phyloP scores from a whole-genome alignment of 2,797 vertebrate genomes.

The Mus minutoides region DNA sequence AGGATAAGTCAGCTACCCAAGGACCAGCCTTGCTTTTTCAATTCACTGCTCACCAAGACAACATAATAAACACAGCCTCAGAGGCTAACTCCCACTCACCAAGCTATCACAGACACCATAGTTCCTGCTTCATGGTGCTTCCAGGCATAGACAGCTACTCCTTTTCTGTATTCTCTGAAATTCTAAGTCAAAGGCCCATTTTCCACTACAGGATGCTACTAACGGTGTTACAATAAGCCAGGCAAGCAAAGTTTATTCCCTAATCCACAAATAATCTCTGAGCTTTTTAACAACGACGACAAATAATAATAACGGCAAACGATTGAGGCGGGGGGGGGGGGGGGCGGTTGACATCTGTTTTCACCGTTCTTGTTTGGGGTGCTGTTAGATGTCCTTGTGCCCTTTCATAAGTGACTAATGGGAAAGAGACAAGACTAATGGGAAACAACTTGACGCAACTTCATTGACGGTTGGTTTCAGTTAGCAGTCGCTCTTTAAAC shows the following conservation, averaged over 20 bases:
- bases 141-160: slow-evolving; percentile 80
- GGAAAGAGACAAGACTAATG: slow-evolving; percentile 94
- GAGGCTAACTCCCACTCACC: slow-evolving; percentile 77
- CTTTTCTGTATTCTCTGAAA: slow-evolving; percentile 79
- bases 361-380: slow-evolving; percentile 92
- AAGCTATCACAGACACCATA: slow-evolving; percentile 82
- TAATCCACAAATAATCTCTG: slow-evolving; percentile 83
- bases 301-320: slow-evolving; percentile 67
- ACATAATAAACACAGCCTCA: slow-evolving; percentile 86
- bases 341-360: slow-evolving; percentile 93
- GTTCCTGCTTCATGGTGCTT: slow-evolving; percentile 80
- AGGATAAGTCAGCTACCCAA: slow-evolving; percentile 86
- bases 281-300: slow-evolving; percentile 37
- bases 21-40: slow-evolving; percentile 83
- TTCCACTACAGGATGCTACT: slow-evolving; percentile 70
- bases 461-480: slow-evolving; percentile 86
- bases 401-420: slow-evolving; percentile 96
- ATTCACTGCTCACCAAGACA: slow-evolving; percentile 85
- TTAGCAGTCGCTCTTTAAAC: slow-evolving; percentile 90
- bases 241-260: slow-evolving; percentile 76
- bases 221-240: slow-evolving; percentile 51
- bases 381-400: slow-evolving; percentile 92
- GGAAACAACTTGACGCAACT: slow-evolving; percentile 86
- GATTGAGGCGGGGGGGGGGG: slow-evolving; percentile 86
- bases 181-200: slow-evolving; percentile 81